Evolutionary conservation across 2,888 invertebrate species (phyloP).

Genomic region (Phrixothrix hirtus): DNA sequence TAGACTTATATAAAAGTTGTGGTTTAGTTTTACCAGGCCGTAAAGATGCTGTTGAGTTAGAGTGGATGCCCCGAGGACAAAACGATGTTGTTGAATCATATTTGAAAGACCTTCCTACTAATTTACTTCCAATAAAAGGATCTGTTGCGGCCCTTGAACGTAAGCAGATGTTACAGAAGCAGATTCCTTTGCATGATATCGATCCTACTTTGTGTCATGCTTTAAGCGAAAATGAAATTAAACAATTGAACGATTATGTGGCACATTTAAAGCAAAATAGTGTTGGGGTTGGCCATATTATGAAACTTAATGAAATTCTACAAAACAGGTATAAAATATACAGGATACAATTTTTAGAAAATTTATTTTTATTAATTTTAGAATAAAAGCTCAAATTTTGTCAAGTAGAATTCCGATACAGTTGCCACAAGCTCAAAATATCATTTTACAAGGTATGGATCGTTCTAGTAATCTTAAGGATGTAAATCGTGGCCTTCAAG

Average conservation of each 20-base stretch:
- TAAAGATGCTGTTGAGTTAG: constrained; percentile 53
- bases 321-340: too few relatives aligned
- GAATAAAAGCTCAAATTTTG: constrained; percentile 38
- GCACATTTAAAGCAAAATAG: constrained; percentile 52
- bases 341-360: too few relatives aligned
- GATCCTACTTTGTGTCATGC: constrained; percentile 66
- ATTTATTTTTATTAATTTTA: too few relatives aligned
- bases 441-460: constrained; percentile 41
- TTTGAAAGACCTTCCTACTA: constrained; percentile 64
- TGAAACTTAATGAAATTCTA: constrained; percentile 39
- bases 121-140: constrained; percentile 78
- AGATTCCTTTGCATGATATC: constrained; percentile 83
- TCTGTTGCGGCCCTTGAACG: constrained; percentile 78
- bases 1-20: too few relatives aligned
- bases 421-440: constrained; percentile 45
- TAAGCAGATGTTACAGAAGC: constrained; percentile 80
- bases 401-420: constrained; percentile 43
- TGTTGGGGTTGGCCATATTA: constrained; percentile 52
- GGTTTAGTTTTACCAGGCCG: constrained; percentile 52
- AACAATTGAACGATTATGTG: constrained; percentile 54
- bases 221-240: constrained; percentile 55
- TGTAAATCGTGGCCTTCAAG: not conserved
- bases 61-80: constrained; percentile 55
- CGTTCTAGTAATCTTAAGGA: constrained; percentile 30
- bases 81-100: constrained; percentile 53